These are phyloP conservation scores for Ctenoplectra terminalis DNA, from an alignment of 1,140 invertebrate species.

Conservation along the genomic window DNA sequence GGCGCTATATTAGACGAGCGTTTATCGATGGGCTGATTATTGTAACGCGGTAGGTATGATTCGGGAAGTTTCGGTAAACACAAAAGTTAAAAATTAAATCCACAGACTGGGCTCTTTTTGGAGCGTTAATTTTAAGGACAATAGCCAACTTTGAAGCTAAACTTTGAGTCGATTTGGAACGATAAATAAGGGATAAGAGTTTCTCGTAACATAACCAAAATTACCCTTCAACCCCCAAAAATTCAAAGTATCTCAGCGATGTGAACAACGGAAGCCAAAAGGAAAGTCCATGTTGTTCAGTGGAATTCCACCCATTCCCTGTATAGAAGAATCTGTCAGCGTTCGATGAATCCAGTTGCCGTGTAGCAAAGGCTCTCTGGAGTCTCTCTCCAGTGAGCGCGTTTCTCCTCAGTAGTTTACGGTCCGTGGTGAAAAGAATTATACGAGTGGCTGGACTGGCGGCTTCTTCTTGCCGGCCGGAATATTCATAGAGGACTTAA, in stretches of 20 bases:
- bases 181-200: background rate
- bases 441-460: slow-evolving; percentile 31
- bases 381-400: background rate
- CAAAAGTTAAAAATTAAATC: background rate
- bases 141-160: too few species aligned
- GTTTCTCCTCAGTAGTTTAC: slow-evolving; percentile 11
- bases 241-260: accelerated
- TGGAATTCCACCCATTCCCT: background rate
- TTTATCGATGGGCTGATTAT: background rate
- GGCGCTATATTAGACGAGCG: slow-evolving; percentile 21
- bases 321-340: slow-evolving; percentile 1
- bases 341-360: background rate
- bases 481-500: slow-evolving; percentile 57
- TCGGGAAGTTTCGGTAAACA: background rate
- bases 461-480: slow-evolving; percentile 16
- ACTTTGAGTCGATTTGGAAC: too few species aligned
- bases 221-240: background rate
- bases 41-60: background rate
- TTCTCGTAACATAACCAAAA: background rate
- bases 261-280: too few species aligned
- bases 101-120: too few species aligned
- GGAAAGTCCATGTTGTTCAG: background rate
- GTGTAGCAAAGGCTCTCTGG: too few species aligned
- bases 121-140: too few species aligned
- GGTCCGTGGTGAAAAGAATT: slow-evolving; percentile 32